Base-by-base conservation (phyloP, 2,888 invertebrate species). In the Cosmia pyralina region DNA sequence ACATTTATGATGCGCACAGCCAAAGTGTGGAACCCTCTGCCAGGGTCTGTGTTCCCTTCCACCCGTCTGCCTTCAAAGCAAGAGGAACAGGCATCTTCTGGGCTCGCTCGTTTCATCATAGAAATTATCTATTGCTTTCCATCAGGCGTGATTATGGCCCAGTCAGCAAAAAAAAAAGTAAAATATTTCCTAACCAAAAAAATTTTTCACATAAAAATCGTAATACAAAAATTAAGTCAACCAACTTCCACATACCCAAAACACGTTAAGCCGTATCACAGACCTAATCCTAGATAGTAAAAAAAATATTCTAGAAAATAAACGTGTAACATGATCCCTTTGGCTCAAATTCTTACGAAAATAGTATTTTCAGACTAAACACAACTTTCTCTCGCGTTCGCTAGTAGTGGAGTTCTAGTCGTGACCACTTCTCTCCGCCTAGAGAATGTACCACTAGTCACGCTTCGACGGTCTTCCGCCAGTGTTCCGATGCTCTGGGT, bases 331-430 rank as follows among this genome's bases (percentile, higher is more conserved):
- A 72, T 69, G 83, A 84, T 85, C 87, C 84, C 87, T 84, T 88
- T 85, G 85, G 82, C 81, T 68, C 81, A 86, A 86, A 82, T 72
- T 77, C 22, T 68, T 71, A 81, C 81, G 81, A 74, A 64, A 34
- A 53, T 81, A 79, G 62, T 80, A 76, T 50, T 75, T 70, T 81
- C 73, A 89, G 88, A 79, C 88, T 93, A 97, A 88, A 97, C 97
- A 90, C 97, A 97, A 92, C 97, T 97, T 90, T 97, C 97, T 87
- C 97, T 96, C 2, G 96, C 92, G 90, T 97, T 97, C 44, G 97
- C 97, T 91, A 97, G 96, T n/a, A 97, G 95, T 0, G 97, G 97
- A 62, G 97, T 97, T 90, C 97, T 94, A 52, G 97, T 97, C 1
- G 97, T 97, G 73, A 97, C 97, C 22, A 97, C 97, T 91, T 97